Evolutionary conservation across 2,888 invertebrate species (phyloP).

Genomic region (Cinara cedri): DNA sequence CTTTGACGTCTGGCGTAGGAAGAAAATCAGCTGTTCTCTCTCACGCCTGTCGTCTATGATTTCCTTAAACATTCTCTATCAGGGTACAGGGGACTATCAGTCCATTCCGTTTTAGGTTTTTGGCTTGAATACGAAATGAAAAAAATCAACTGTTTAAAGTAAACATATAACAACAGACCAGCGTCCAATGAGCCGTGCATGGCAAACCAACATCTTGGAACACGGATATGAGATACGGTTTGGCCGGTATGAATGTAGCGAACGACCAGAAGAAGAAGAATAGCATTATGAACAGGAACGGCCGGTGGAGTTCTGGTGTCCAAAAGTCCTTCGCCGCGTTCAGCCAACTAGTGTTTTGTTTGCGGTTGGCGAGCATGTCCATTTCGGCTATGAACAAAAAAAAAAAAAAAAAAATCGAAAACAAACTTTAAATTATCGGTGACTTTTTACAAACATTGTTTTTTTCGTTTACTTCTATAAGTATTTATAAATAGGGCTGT

Average conservation of each 20-base stretch:
- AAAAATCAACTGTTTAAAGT: no score
- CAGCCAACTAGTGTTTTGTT: background rate
- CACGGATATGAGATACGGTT: conserved; percentile 37
- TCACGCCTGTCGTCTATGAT: no score
- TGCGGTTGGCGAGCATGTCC: conserved; percentile 6
- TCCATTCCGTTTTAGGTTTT: no score
- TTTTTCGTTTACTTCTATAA: no score
- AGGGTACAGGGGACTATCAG: no score
- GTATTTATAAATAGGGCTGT: no score
- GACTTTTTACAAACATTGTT: background rate
- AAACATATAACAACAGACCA: conserved; percentile 42
- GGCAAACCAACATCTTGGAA: conserved; percentile 42
- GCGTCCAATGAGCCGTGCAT: conserved; percentile 41
- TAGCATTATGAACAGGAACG: conserved; percentile 48
- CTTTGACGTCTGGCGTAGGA: no score
- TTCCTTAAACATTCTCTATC: no score
- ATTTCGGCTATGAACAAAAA: conserved; percentile 24
- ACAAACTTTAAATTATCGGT: background rate
- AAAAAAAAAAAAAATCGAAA: background rate
- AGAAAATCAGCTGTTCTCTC: no score
- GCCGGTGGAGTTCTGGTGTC: conserved; percentile 38
- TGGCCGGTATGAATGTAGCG: conserved; percentile 52
- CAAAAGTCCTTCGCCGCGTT: conserved; percentile 19
- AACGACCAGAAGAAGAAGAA: conserved; percentile 52
- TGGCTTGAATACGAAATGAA: no score